phyloP scores from a whole-genome alignment of 1,140 invertebrate species.

The Magallana angulata region DNA sequence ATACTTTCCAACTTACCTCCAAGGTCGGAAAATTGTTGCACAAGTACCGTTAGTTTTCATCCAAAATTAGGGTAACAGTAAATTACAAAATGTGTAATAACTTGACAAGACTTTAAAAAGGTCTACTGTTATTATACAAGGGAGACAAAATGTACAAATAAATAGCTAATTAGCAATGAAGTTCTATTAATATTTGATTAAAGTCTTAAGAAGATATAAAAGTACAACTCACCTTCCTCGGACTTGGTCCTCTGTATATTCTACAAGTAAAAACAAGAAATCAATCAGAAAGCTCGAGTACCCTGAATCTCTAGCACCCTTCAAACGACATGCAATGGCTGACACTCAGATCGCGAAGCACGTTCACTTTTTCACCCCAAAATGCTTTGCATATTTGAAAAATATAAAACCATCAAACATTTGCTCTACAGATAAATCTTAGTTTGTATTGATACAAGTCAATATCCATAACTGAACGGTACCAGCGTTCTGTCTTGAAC shows the following conservation, averaged over 20 bases:
- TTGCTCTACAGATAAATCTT: slow-evolving; percentile 6
- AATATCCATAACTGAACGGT: background rate
- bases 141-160: background rate
- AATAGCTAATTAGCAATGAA: no score
- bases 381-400: background rate
- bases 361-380: slow-evolving; percentile 7
- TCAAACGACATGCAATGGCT: slow-evolving; percentile 30
- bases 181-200: background rate
- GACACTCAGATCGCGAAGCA: background rate
- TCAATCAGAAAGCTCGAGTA: background rate
- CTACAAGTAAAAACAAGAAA: slow-evolving; percentile 33
- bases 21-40: background rate
- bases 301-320: slow-evolving; percentile 5
- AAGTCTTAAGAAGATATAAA: background rate
- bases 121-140: background rate
- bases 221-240: slow-evolving; percentile 25
- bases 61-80: no score
- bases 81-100: no score
- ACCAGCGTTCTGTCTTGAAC: background rate
- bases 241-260: slow-evolving; percentile 23
- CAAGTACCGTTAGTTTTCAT: no score
- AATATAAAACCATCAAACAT: slow-evolving; percentile 1
- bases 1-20: slow-evolving; percentile 26
- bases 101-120: no score
- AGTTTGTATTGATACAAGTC: background rate